Conservation (phyloP, 2,888 invertebrate species). For the Rhodophaea formosa region DNA sequence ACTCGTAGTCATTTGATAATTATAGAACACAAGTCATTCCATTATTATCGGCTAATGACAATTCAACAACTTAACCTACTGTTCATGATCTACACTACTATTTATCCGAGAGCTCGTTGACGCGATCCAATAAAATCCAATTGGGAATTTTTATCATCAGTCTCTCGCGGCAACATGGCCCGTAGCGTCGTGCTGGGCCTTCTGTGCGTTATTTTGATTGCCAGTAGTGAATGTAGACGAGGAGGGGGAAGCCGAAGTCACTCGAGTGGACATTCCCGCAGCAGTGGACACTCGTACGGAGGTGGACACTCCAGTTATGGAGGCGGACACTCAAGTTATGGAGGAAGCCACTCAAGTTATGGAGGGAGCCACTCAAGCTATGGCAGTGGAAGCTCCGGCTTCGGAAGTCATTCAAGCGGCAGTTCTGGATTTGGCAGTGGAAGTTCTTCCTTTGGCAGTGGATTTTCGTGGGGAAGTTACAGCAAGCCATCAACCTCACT, state of each 20-base stretch:
- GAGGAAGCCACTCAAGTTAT: not conserved
- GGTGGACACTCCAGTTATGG: not conserved
- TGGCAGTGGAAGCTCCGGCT: not conserved
- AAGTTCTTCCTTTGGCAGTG: not conserved
- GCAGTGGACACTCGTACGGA: not conserved
- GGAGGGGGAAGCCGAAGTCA: not conserved
- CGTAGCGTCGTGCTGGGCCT: constrained; percentile 5
- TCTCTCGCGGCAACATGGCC: constrained; percentile 6
- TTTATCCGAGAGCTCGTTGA: not conserved
- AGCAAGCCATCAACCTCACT: no score
- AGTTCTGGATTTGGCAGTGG: not conserved
- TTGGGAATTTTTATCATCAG: constrained; percentile 3
- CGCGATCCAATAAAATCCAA: not conserved
- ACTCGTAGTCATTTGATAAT: no score
- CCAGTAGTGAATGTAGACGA: constrained; percentile 5
- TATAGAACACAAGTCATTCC: not conserved
- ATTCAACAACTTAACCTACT: not conserved
- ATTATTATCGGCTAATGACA: not conserved
- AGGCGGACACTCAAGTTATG: not conserved
- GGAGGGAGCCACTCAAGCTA: not conserved
- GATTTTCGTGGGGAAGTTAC: not conserved
- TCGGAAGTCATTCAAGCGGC: not conserved
- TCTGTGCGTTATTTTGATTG: not conserved
- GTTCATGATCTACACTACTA: not conserved
- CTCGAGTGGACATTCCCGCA: not conserved